Conservation (phyloP, 2,113 vertebrate genomes). For the Phyllopteryx taeniolatus region DNA sequence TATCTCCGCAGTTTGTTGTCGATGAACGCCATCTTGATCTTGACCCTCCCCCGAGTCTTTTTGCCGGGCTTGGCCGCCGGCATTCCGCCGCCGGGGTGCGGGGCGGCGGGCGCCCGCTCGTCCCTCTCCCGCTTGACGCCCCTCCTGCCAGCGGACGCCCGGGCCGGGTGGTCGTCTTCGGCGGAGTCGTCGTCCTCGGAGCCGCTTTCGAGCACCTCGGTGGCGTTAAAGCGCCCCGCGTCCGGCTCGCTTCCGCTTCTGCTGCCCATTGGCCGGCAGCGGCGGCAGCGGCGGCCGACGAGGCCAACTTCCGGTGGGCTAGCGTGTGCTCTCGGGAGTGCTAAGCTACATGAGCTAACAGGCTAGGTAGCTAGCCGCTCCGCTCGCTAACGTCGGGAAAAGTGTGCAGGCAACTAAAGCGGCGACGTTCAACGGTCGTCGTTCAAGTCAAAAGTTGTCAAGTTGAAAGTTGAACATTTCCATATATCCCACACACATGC, state of each 20-base stretch:
- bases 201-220: conserved; percentile 68
- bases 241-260: conserved; percentile 17
- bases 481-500: not conserved
- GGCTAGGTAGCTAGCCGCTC: conserved; percentile 1
- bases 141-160: conserved; percentile 55
- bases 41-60: conserved; percentile 89
- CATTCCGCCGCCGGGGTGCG: conserved; percentile 49
- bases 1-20: conserved; percentile 88
- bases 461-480: conserved; percentile 17
- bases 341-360: conserved; percentile 30
- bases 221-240: conserved; percentile 48
- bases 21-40: conserved; percentile 96
- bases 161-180: conserved; percentile 79
- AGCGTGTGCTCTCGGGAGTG: not conserved
- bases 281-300: not conserved
- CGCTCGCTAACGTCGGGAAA: not conserved
- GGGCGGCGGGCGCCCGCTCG: conserved; percentile 65
- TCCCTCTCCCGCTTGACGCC: conserved; percentile 76
- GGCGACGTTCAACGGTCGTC: not conserved
- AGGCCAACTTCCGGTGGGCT: conserved; percentile 14
- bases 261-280: conserved; percentile 55
- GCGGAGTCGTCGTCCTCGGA: conserved; percentile 84
- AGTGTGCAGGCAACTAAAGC: not conserved
- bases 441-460: conserved; percentile 36
- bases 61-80: conserved; percentile 88